Percentiles rank a stretch among this genome's conserved stretches.
Evolutionary conservation across 2,888 invertebrate genomes (phyloP).

Genomic region (Orgyia antiqua): DNA sequence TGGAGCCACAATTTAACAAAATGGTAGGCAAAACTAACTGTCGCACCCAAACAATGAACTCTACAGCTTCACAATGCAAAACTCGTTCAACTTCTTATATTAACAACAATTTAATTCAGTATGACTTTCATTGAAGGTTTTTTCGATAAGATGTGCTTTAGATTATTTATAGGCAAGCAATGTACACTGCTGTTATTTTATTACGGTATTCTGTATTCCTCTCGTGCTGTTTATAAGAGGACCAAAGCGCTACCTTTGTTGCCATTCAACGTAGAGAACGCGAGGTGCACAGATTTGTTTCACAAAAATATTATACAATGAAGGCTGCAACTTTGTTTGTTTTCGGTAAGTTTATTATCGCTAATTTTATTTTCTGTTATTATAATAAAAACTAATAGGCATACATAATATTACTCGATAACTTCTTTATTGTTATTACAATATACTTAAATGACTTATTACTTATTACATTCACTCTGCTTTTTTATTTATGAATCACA

Average conservation of each 20-base stretch:
- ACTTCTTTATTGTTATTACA: no score
- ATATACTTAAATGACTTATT: no score
- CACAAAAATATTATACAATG: slow-evolving; percentile 33
- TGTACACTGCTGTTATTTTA: slow-evolving; percentile 15
- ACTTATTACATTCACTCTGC: not conserved
- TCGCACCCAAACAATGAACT: slow-evolving; percentile 19
- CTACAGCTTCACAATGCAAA: slow-evolving; percentile 5
- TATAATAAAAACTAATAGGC: no score
- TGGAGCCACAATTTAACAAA: slow-evolving; percentile 7
- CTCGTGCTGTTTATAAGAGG: slow-evolving; percentile 44
- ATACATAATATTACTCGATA: no score
- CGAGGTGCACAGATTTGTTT: slow-evolving; percentile 33
- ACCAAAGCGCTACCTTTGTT: slow-evolving; percentile 23
- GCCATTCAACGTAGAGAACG: slow-evolving; percentile 40
- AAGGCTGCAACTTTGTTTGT: slow-evolving; percentile 52
- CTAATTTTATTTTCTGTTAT: slow-evolving; percentile 3
- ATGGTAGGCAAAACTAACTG: slow-evolving; percentile 9
- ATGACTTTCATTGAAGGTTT: slow-evolving; percentile 14
- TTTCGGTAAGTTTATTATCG: slow-evolving; percentile 58
- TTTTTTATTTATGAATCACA: not conserved
- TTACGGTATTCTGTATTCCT: no score
- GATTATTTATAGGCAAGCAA: slow-evolving; percentile 5
- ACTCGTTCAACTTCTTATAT: slow-evolving; percentile 8
- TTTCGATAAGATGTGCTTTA: slow-evolving; percentile 1
- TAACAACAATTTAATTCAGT: slow-evolving; percentile 3